A percentile compares a stretch with the other conserved stretches of the same genome.
Conservation (phyloP, 2,113 vertebrate genomes). For the Ardeotis arabs region DNA sequence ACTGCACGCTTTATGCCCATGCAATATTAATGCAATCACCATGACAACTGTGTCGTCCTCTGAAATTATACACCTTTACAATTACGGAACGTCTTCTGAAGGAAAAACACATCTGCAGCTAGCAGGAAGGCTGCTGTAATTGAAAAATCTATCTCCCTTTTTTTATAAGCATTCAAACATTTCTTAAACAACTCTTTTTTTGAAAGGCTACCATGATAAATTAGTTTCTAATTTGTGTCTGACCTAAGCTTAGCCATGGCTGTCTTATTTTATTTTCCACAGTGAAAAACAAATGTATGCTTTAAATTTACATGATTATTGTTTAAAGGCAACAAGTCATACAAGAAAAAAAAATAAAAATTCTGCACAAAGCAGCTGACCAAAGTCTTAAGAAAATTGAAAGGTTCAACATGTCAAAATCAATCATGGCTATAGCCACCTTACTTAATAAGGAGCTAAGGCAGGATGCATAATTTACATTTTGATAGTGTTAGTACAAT, state of each 20-base stretch:
- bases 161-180: not conserved
- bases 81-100: conserved; percentile 50
- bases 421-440: not conserved
- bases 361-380: not conserved
- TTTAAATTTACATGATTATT: not conserved
- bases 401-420: not conserved
- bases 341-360: not conserved
- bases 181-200: not conserved
- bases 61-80: conserved; percentile 70
- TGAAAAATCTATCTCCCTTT: not conserved
- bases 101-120: conserved; percentile 16
- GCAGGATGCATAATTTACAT: not conserved
- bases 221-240: not conserved
- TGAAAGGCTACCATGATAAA: not conserved
- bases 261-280: not conserved
- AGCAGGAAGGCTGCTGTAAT: not conserved
- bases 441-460: not conserved
- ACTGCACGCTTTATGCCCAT: conserved; percentile 38
- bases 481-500: not conserved
- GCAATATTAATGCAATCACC: conserved; percentile 73
- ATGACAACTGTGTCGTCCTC: conserved; percentile 68
- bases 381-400: not conserved
- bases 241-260: not conserved
- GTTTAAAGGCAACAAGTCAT: not conserved
- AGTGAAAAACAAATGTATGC: not conserved